A percentile compares a stretch with the other conserved stretches of the same genome.
Evolutionary conservation across 2,113 vertebrate genomes (phyloP).

Genomic region (Balaeniceps rex): DNA sequence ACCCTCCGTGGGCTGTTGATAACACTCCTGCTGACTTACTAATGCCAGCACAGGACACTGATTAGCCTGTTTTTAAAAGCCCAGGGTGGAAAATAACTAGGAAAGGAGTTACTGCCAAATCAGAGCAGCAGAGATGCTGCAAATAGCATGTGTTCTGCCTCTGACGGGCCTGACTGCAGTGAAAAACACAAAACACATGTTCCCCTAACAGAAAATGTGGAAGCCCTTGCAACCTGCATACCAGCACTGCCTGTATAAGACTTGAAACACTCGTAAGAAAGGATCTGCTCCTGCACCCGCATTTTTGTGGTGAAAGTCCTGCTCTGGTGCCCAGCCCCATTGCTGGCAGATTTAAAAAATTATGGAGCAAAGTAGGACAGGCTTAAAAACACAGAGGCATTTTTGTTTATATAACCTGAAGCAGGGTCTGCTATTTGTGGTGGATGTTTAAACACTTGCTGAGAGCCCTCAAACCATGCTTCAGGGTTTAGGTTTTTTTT

Average conservation of each 20-base stretch:
- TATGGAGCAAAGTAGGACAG: not conserved
- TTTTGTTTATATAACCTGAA: not conserved
- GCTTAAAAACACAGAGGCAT: not conserved
- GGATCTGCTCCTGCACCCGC: not conserved
- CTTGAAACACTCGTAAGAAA: not conserved
- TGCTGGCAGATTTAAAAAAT: not conserved
- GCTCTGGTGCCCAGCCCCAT: not conserved
- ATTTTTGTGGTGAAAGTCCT: not conserved
- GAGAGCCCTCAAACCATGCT: not conserved
- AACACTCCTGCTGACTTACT: not conserved
- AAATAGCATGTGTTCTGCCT: not conserved
- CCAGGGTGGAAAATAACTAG: slow-evolving; percentile 25
- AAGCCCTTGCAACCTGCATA: not conserved
- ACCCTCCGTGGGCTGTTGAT: not conserved
- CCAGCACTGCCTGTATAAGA: not conserved
- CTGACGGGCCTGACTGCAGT: not conserved
- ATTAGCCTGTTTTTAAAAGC: not conserved
- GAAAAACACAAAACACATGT: not conserved
- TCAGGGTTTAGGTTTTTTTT: not conserved
- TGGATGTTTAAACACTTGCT: not conserved
- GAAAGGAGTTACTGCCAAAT: not conserved
- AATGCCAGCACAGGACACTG: not conserved
- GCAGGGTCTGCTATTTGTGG: not conserved
- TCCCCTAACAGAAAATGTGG: not conserved
- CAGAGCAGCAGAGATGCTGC: not conserved